Base-by-base conservation (phyloP, 2,888 invertebrate genomes). In the Andrena trimmerana region DNA sequence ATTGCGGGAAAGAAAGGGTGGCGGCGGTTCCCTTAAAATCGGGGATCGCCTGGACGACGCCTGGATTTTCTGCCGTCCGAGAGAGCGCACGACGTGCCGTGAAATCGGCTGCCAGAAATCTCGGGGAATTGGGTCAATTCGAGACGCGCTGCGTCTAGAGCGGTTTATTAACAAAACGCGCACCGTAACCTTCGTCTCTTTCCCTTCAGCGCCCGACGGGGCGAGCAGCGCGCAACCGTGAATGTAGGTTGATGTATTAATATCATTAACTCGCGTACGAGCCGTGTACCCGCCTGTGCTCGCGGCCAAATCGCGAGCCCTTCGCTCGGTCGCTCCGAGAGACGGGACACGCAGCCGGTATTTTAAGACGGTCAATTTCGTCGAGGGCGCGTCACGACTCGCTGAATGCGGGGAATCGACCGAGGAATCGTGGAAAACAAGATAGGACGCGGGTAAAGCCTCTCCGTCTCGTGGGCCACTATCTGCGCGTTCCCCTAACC, bases 91-190 rank as follows among this genome's bases (percentile, higher is more conserved):
- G 78, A 67, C 57, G 67, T 68, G 76, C 81, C 42, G 70, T 71
- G 74, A 75, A 80, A 81, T 83, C 77, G 72, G 81, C 72, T 90
- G 90, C 90, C 90, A 90, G 88, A 82, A 89, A 84, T 87, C 75
- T 73, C 31, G 6, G 77, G 86, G 88, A 90, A 90, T 90, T 89
- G 76, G 90, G 90, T 90, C 90, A 82, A 90, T 90, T 78, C 87
- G 88, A 75, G 60, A 52, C 52, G 59, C 76, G 69, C 70, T 60
- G 74, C 65, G 42, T 65, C 80, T 66, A 72, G 71, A 63, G 79
- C 68, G 82, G 81, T 87, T 88, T 88, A 88, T 88, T 85, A 87
- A 90, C 89, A 88, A 88, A 89, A 86, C 89, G 81, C 71, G 77
- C 66, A 83, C 76, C 73, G 79, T 85, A 87, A 87, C 85, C 87